Percentiles rank a stretch among this genome's conserved stretches.
These are phyloP conservation scores for Hecatera dysodea DNA, from an alignment of 2,888 invertebrate species.

Conservation along the genomic window DNA sequence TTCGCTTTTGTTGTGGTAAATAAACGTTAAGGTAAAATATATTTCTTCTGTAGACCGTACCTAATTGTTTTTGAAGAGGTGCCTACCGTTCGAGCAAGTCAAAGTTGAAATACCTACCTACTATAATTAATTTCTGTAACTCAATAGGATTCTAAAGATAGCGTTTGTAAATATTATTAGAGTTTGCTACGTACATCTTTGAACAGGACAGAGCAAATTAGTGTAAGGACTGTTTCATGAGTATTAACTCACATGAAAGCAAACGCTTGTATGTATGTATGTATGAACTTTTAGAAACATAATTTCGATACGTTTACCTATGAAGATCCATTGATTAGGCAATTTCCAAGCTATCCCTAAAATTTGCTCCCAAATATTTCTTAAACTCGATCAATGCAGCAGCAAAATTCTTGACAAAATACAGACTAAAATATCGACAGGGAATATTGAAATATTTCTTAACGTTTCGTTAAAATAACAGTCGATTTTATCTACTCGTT, in stretches of 20 bases:
- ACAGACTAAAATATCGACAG: neutral
- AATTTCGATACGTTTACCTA: neutral
- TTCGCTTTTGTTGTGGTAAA: too few species aligned
- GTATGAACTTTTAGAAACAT: neutral
- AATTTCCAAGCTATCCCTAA: neutral
- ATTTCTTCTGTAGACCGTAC: neutral
- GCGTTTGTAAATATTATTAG: neutral
- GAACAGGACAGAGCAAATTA: too few species aligned
- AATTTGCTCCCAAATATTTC: constrained; percentile 27
- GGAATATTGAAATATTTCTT: constrained; percentile 17
- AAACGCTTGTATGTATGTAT: neutral
- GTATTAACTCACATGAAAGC: neutral
- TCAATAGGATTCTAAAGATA: neutral
- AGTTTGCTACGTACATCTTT: neutral
- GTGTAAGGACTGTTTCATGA: neutral
- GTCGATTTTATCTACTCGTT: neutral
- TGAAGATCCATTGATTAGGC: neutral
- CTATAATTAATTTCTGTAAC: neutral
- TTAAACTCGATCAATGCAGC: constrained; percentile 14
- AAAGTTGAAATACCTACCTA: neutral
- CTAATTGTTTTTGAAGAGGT: neutral
- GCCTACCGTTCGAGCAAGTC: neutral
- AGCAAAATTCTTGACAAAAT: constrained; percentile 24
- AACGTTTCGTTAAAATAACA: neutral
- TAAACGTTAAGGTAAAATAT: too few species aligned